Conservation (phyloP, 53 echinoderm and acorn worm genomes). For the Paracentrotus lividus region DNA sequence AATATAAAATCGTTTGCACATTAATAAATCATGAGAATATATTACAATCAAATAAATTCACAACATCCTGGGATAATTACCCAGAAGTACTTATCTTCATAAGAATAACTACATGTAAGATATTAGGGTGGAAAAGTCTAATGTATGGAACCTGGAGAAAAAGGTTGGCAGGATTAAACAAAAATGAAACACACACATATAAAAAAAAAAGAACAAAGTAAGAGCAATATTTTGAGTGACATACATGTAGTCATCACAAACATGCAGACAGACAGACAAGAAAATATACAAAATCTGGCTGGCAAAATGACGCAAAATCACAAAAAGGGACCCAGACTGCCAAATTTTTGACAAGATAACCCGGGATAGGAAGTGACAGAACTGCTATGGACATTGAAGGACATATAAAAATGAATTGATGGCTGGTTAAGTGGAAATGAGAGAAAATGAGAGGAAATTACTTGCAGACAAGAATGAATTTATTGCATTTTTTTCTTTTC, state of each 20-base stretch:
- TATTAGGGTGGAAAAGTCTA: not conserved
- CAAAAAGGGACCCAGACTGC: not conserved
- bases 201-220: not conserved
- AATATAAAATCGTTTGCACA: too few relatives aligned
- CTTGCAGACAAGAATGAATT: not conserved
- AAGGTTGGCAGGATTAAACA: not conserved
- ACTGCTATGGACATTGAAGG: slow-evolving; percentile 30
- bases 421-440: slow-evolving; percentile 43
- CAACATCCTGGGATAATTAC: too few relatives aligned
- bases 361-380: slow-evolving; percentile 6
- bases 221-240: not conserved
- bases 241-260: slow-evolving; percentile 8
- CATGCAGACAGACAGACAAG: slow-evolving; percentile 38
- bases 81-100: too few relatives aligned
- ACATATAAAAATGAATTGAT: not conserved
- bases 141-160: not conserved
- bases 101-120: too few relatives aligned
- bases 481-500: not conserved
- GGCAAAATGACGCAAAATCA: not conserved
- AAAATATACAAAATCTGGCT: slow-evolving; percentile 31
- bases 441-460: slow-evolving; percentile 26
- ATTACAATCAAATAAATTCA: too few relatives aligned
- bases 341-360: slow-evolving; percentile 13
- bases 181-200: not conserved
- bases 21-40: too few relatives aligned